Evolutionary conservation across 2,888 invertebrate species (phyloP).

Genomic region (Formica aserva): DNA sequence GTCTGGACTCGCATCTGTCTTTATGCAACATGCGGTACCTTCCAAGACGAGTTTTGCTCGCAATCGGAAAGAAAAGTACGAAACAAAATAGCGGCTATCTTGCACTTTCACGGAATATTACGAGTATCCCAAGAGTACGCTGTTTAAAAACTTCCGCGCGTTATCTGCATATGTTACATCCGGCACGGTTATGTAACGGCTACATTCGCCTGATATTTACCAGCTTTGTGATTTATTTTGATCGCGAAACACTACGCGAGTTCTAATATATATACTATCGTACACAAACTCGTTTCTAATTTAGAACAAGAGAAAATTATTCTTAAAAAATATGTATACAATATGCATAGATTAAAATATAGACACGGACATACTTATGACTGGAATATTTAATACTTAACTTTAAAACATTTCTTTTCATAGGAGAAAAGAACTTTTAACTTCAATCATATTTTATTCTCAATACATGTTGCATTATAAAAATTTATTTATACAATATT

Average conservation of each 20-base stretch:
- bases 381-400: background rate
- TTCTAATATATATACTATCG: background rate
- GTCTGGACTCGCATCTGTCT: constrained; percentile 33
- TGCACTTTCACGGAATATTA: constrained; percentile 27
- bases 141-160: constrained; percentile 37
- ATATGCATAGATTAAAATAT: background rate
- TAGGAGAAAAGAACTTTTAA: background rate
- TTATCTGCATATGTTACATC: constrained; percentile 43
- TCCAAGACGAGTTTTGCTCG: constrained; percentile 25
- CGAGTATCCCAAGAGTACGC: constrained; percentile 19
- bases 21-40: constrained; percentile 17
- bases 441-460: background rate
- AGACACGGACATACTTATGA: background rate
- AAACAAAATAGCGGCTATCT: constrained; percentile 40
- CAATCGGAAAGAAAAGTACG: constrained; percentile 43
- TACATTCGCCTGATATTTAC: constrained; percentile 10
- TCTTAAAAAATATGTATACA: background rate
- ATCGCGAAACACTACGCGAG: background rate
- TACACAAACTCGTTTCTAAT: background rate
- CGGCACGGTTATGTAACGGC: constrained; percentile 17
- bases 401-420: background rate
- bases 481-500: background rate
- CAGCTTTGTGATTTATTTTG: constrained; percentile 22
- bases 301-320: constrained; percentile 3
- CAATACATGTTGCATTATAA: background rate